Base-by-base conservation (phyloP, 1,140 invertebrate species). In the Rhynchophorus ferrugineus region DNA sequence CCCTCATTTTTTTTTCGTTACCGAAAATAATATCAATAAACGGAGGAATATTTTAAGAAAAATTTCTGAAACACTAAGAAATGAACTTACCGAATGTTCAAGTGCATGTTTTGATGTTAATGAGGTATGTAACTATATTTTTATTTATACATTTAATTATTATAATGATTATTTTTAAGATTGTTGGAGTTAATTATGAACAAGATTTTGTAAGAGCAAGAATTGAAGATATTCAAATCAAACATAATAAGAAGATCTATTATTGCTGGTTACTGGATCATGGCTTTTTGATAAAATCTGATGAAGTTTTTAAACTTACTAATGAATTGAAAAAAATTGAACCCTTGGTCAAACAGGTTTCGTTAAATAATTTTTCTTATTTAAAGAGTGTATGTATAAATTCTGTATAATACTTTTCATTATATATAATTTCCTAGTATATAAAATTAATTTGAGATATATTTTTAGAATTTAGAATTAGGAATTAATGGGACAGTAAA, bases 211-310 rank as follows among this genome's bases (percentile, higher is more conserved):
- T 33, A 35, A 54, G 56, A 50, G 56, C 56, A 1, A 36, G 21
- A 7, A 49, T 57, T 20, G 3, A 37, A 24, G 21, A 51, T 20
- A 20, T 17, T 3, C 19, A 19, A 17, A 14, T 39, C 17, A 22
- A 49, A 22, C 21, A 2, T 6, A 2, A 42, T n/a, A 22, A 13
- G 7, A 42, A 33, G 0, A 7, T 41, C 11, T 60, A 46, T 50
- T 43, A 36, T n/a, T 56, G 54, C 46, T 61, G 59, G 59, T 37
- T 61, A 16, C 44, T 58, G 14, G 59, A 61, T 49, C 44, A 56
- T 24, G 59, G 53, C 1, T 36, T 46, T 16, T 29, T 58, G 42
- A 47, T 39, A 7, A 45, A 58, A 41, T 44, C 47, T 3, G 19
- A 45, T 21, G 16, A 17, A n/a, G 38, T 61, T 16, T 58, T 46